These are phyloP conservation scores for Synergus laeviventris DNA, from an alignment of 2,888 invertebrate species.

Conservation along the genomic window DNA sequence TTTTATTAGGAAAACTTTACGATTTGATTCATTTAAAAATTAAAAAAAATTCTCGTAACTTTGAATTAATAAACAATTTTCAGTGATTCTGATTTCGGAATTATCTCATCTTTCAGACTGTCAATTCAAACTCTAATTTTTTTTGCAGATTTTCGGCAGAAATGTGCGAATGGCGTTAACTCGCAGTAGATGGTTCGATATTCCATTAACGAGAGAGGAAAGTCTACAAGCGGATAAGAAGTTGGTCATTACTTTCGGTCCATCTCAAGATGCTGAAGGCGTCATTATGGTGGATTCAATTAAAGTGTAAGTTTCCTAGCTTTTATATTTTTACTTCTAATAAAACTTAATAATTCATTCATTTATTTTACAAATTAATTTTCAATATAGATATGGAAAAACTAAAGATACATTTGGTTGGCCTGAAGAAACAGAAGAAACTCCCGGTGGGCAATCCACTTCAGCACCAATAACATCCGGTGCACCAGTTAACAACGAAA, in stretches of 20 bases:
- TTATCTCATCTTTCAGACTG: not conserved
- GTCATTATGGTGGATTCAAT: conserved; percentile 96
- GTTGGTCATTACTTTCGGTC: conserved; percentile 88
- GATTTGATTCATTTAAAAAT: too few species aligned
- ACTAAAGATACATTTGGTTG: conserved; percentile 97
- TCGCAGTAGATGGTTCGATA: conserved; percentile 95
- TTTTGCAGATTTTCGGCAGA: conserved; percentile 82
- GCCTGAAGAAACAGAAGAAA: conserved; percentile 96
- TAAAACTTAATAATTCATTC: conserved; percentile 1
- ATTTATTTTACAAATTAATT: not conserved
- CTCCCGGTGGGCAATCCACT: conserved; percentile 71
- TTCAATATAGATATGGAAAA: conserved; percentile 86
- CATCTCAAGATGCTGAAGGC: conserved; percentile 90
- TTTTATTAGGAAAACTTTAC: too few species aligned
- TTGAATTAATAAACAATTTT: too few species aligned
- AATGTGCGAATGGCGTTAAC: conserved; percentile 84
- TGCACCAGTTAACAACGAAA: conserved; percentile 70
- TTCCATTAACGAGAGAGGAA: conserved; percentile 95
- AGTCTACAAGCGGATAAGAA: conserved; percentile 94
- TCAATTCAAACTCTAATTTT: conserved; percentile 60
- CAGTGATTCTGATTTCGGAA: too few species aligned
- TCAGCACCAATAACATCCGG: conserved; percentile 69
- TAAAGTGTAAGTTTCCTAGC: conserved; percentile 80
- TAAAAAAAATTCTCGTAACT: too few species aligned
- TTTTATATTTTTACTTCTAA: not conserved